phyloP scores from a whole-genome alignment of 2,888 invertebrate genomes.

The Cryptus viduatorius region DNA sequence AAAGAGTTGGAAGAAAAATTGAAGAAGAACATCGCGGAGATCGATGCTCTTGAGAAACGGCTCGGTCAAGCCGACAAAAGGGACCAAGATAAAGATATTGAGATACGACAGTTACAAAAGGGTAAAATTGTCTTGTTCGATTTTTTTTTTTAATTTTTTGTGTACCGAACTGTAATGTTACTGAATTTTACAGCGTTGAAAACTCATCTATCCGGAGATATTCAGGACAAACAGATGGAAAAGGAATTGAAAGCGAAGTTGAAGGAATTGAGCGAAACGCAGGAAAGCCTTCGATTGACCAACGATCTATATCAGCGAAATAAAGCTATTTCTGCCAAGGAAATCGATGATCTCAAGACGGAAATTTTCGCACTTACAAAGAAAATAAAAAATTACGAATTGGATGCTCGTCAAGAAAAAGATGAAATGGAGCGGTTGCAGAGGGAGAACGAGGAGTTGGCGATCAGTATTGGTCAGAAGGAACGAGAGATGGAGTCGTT shows the following conservation, averaged over 20 bases:
- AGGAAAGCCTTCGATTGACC: constrained; percentile 64
- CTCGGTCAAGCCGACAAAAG: constrained; percentile 61
- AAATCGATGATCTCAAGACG: constrained; percentile 32
- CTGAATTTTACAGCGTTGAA: constrained; percentile 56
- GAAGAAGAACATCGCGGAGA: constrained; percentile 48
- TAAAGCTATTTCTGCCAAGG: constrained; percentile 56
- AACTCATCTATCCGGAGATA: constrained; percentile 38
- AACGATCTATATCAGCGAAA: constrained; percentile 66
- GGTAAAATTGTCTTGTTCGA: constrained; percentile 67
- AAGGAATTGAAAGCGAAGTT: constrained; percentile 74
- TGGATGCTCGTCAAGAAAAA: constrained; percentile 69
- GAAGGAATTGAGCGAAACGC: constrained; percentile 70
- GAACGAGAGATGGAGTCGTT: constrained; percentile 78
- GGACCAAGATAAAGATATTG: constrained; percentile 79
- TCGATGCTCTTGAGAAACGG: constrained; percentile 61
- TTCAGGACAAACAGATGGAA: constrained; percentile 72
- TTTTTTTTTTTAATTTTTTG: background rate
- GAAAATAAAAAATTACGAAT: constrained; percentile 55
- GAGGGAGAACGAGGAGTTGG: constrained; percentile 71
- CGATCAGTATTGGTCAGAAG: constrained; percentile 68
- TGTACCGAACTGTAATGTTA: constrained; percentile 55
- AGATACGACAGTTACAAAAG: constrained; percentile 78
- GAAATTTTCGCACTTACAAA: constrained; percentile 30
- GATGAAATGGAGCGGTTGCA: constrained; percentile 73
- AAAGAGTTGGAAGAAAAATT: constrained; percentile 58